A percentile compares a stretch with the other conserved stretches of the same genome.
phyloP scores from a whole-genome alignment of 1,140 invertebrate species.

The Tetranychus cinnabarinus region DNA sequence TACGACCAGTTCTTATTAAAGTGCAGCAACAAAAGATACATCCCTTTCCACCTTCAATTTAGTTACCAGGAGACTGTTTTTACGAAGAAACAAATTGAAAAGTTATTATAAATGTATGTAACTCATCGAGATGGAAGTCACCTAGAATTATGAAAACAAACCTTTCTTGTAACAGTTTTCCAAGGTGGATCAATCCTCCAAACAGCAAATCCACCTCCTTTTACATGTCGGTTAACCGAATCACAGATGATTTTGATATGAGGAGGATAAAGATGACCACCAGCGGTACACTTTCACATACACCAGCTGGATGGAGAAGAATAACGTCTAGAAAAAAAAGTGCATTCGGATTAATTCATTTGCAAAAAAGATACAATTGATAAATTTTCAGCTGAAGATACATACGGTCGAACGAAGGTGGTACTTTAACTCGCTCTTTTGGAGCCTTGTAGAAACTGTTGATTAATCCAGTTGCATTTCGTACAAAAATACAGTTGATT shows the following conservation, averaged over 20 bases:
- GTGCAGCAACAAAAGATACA: conserved; percentile 85
- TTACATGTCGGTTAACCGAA: conserved; percentile 44
- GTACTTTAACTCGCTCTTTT: not conserved
- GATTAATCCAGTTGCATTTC: not conserved
- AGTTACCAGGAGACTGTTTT: conserved; percentile 47
- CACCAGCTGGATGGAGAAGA: not conserved
- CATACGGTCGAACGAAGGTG: not conserved
- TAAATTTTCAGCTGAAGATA: not conserved
- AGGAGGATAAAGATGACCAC: conserved; percentile 47
- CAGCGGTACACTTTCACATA: conserved; percentile 22
- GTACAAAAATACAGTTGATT: not conserved
- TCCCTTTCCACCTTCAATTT: conserved; percentile 87
- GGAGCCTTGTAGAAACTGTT: not conserved
- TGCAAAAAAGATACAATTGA: too few species aligned
- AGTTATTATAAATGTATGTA: not conserved
- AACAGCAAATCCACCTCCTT: conserved; percentile 65
- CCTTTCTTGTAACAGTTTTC: conserved; percentile 76
- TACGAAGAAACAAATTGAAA: not conserved
- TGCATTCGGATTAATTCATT: not conserved
- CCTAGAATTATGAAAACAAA: conserved; percentile 13
- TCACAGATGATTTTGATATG: conserved; percentile 75
- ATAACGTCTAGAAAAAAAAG: not conserved
- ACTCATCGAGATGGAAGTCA: too few species aligned
- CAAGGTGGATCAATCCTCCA: conserved; percentile 85
- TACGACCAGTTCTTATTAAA: conserved; percentile 61